Conservation (phyloP, 92 coral and sea anemone genomes). For the Umimayanthus chanpuru region DNA sequence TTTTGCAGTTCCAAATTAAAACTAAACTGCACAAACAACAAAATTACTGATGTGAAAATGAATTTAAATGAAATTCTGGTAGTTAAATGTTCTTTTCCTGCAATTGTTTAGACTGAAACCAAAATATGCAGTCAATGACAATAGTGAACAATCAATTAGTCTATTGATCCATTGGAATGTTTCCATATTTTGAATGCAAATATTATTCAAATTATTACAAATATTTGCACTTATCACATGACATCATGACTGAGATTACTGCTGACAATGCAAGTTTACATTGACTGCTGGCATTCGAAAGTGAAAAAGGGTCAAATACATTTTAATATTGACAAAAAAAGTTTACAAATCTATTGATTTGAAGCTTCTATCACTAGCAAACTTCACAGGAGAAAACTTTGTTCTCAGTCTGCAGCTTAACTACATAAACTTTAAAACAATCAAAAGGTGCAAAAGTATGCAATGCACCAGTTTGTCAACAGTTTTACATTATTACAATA, state of each 20-base stretch:
- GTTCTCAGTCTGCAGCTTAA: no score
- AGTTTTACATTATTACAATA: no score
- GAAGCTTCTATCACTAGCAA: not conserved
- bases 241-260: slow-evolving; percentile 14
- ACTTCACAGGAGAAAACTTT: no score
- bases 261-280: slow-evolving; percentile 18
- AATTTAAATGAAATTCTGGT: not conserved
- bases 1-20: not conserved
- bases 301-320: not conserved
- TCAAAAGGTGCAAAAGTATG: no score
- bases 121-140: not conserved
- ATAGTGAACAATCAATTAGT: not conserved
- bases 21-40: not conserved
- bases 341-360: not conserved
- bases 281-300: not conserved
- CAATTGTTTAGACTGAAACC: not conserved
- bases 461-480: no score
- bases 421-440: no score
- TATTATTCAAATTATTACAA: slow-evolving; percentile 12
- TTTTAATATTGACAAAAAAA: no score
- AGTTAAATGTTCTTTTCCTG: not conserved
- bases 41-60: not conserved
- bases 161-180: slow-evolving; percentile 38
- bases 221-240: slow-evolving; percentile 1
- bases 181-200: slow-evolving; percentile 31